Evolutionary conservation across 2,113 vertebrate species (phyloP), one percentile per base, ranked within the genome.

Genomic region (Oceanites oceanicus): DNA sequence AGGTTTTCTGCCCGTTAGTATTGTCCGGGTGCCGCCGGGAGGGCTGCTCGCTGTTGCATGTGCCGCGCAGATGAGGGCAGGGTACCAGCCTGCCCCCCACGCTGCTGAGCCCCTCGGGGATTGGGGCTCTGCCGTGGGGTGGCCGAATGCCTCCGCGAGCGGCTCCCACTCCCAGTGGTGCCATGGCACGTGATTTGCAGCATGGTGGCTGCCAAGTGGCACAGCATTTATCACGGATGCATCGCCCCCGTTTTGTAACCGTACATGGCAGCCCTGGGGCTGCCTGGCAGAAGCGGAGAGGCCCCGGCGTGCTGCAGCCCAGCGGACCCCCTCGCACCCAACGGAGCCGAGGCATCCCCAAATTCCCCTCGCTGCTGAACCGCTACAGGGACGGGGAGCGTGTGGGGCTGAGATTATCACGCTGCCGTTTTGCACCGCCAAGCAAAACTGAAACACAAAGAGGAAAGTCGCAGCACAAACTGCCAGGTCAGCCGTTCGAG

Each of bases 361-460:
- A 3, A n/a, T 14, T 45, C 52, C 52, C 58, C 36, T 66, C 76
- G 45, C 66, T 30, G 38, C 21, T 23, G 26, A 61, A n/a, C 32
- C 1, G 4, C 66, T 38, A 6, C 7, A 4, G 81, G 20, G 44
- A 52, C 1, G 0, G 66, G 36, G 7, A 13, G 15, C 0, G 8
- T 20, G 36, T 32, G 74, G 61, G 58, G 34, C 67, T 19, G 45
- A 89, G 81, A 42, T 92, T 38, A 44, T n/a, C 27, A 2, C 19
- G 36, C 67, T 66, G 49, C 59, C 10, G 9, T 86, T 96, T 36
- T 81, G 93, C 89, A 91, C 7, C 5, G 26, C 67, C 87, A 92
- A 86, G 93, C 95, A 96, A 80, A 95, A 78, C 67, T n/a, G 42
- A 72, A 83, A 91, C 58, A 96, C 88, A 96, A 93, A 96, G 91